Evolutionary conservation across 2,888 invertebrate genomes (phyloP).

Genomic region (Callinectes sapidus): DNA sequence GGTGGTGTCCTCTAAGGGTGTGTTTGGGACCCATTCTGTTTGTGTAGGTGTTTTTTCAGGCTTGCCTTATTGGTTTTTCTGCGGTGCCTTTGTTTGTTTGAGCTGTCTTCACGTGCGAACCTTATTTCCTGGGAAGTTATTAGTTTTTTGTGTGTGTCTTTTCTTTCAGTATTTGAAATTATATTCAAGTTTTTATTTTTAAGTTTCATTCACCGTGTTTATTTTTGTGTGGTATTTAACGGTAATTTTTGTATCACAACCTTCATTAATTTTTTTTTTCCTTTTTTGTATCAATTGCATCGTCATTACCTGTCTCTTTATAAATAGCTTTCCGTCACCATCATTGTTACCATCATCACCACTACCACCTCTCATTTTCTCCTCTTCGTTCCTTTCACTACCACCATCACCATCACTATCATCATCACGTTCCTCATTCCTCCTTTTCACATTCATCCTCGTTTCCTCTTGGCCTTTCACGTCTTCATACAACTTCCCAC

Average conservation of each 20-base stretch:
- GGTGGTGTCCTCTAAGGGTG: constrained; percentile 12
- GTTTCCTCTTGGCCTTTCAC: background rate
- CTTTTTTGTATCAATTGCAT: background rate
- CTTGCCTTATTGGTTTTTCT: constrained; percentile 23
- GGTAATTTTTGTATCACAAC: background rate
- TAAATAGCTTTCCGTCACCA: background rate
- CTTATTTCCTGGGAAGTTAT: background rate
- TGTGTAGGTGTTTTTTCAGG: constrained; percentile 14
- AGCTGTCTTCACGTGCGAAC: background rate
- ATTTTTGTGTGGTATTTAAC: background rate
- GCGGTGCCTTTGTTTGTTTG: constrained; percentile 10
- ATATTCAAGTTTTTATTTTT: no score
- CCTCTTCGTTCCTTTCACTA: background rate
- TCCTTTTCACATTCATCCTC: background rate
- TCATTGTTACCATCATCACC: background rate
- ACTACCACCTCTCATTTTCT: background rate
- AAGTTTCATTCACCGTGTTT: background rate
- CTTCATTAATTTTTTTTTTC: background rate
- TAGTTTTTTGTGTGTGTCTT: background rate
- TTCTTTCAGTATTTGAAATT: background rate
- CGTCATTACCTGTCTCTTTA: background rate
- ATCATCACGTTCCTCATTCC: constrained; percentile 10
- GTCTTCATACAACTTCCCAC: background rate
- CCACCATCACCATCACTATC: background rate
- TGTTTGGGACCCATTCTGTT: constrained; percentile 10